Evolutionary conservation across 1,140 invertebrate species (phyloP), one percentile per base, ranked within the genome.

Genomic region (Drosophila erecta): DNA sequence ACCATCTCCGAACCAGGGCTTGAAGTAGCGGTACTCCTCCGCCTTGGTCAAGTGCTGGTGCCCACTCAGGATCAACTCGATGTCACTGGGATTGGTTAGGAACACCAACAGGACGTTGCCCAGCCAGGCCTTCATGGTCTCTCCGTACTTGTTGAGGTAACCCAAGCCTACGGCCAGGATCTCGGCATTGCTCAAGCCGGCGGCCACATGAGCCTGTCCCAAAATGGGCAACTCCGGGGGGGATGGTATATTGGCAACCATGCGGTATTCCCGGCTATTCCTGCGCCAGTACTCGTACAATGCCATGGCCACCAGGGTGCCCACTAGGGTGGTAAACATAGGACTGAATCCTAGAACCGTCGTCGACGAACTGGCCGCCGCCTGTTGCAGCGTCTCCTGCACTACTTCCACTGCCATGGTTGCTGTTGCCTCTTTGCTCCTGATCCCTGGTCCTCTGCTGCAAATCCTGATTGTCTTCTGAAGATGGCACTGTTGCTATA

Each of bases 1-100:
- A 54, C 97, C 97, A 76, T 97, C 95, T 12, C 97, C 97, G 41
- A 98, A 94, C 97, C 97, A 98, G 1, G 97, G 97, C 85, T 97
- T 95, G 66, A 99, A 96, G 89, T 96, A 97, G 65, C 94, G 94
- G 85, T 97, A 97, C 93, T 96, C 95, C 1, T 93, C 76, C 0
- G 95, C 93, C 90, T 99, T 99, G 62, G 97, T 95, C 24, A 98
- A 95, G 80, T 98, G 96, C 55, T 95, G 95, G 33, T 94, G 91
- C 62, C 95, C 95, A 55, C 94, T 94, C 0, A 96, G 92, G 50
- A 96, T 95, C 11, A 96, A 91, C 92, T 96, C 96, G 5, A 95
- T 92, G 75, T 97, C 96, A 12, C 93, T 87, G 4, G 96, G 94
- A 81, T 96, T 94, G 0, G 90, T 86, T 0, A 97, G 76, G 62